Evolutionary conservation across 2,888 invertebrate genomes (phyloP), one percentile per base, ranked within the genome.

Genomic region (Lypha dubia): DNA sequence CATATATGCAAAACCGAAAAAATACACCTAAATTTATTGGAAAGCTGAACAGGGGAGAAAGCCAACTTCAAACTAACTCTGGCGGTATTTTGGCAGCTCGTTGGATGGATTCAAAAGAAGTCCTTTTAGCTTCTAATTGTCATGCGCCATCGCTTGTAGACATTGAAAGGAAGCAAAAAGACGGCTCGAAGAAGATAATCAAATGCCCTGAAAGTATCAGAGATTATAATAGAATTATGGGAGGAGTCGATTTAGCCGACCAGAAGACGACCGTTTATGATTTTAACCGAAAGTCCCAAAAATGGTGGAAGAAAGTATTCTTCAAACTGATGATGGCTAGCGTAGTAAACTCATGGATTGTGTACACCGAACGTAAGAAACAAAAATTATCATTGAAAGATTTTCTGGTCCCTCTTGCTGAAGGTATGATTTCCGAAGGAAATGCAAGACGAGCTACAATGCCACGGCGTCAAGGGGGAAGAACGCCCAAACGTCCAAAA

Each of bases 11-110:
- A 56, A 77, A 67, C 58, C 38, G 67, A 58, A 77, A 77, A 38
- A 77, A 67, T 76, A 76, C 67, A 44, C 76, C 58, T 32, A 67
- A 65, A 76, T 65, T 76, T 67, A 20, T 58, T 11, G 67, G 67
- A 60, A 77, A 77, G 56, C 41, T 76, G 15, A 35, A 17, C 35
- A 76, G 75, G 53, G 75, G 75, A 38, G 65, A 76, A 53, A 76
- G 65, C 53, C 75, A 76, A 46, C 28, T 28, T 28, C 28, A 28
- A 28, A 28, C 28, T 28, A 28, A 28, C 28, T 28, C 28, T 28
- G 28, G 32, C 32, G 67, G 67, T 51, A 49, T 67, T 67, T 24
- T 67, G 51, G 67, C 67, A 41, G 67, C 28, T 67, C 67, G 67
- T 11, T 67, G 46, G 46, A 67, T 67, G 46, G 49, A 67, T 28